Base-by-base conservation (phyloP, 2,797 vertebrate species). In the Etheostoma nigrum region DNA sequence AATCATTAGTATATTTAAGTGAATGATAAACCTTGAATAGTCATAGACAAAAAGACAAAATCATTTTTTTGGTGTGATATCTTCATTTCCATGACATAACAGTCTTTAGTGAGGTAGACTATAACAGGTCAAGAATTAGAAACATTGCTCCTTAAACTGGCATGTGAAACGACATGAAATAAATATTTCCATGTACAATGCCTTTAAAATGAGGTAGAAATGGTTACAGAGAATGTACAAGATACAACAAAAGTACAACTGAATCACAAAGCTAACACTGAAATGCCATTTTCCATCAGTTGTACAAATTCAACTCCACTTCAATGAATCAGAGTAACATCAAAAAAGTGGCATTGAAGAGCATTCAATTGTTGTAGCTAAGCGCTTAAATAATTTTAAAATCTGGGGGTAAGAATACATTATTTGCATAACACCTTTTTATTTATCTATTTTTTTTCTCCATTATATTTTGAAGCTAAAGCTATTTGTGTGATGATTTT, bases 161-260 rank as follows among this genome's bases (percentile, higher is more conserved):
- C 85, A 81, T 79, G 74, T 86, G 86, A 92, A 90, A 89, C 72
- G 74, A 92, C 92, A 92, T 91, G 92, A 93, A 88, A 92, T 90
- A 92, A 91, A 94, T 89, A 91, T 68, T 92, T 93, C 88, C 92
- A 92, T 91, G 92, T 87, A 88, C 89, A 86, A 80, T 33, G 83
- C 91, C 80, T 91, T 93, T 72, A 90, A 90, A 89, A 88, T 93
- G 94, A 94, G 94, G 94, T 94, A 94, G 94, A 94, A 92, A 83
- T 75, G 81, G 91, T 93, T 90, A 91, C 89, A 92, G 85, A 91
- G 82, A 92, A 93, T 91, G 88, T 86, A 92, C 83, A 89, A 82
- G 81, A 88, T 83, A 91, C 79, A 85, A 87, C 72, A 78, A 88
- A 87, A 57, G 70, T 83, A 85, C 86, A 91, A 81, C 74, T 81